Base-by-base conservation (phyloP, 2,888 invertebrate genomes). In the Diaperis boleti region DNA sequence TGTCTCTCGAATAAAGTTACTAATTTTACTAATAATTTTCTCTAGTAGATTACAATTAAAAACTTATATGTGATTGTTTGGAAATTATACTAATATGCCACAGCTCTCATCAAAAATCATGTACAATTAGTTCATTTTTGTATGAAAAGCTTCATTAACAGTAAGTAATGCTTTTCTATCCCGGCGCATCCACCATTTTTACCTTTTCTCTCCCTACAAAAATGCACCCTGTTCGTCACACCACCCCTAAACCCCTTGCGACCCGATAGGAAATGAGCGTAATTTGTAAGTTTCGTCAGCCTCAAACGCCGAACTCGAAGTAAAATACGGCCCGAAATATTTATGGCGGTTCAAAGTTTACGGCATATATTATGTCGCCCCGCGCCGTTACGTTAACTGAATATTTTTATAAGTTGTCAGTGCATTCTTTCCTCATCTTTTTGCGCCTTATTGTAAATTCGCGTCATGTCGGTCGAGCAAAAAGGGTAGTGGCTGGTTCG, bases 401-500 rank as follows among this genome's bases (percentile, higher is more conserved):
- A 71, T 71, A 69, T 68, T 67, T 71, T 68, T 67, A 66, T 66
- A 64, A 64, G 69, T 65, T 68, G 66, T 67, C 71, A 71, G 66
- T 67, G 64, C 62, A 72, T 70, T 69, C 69, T 70, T 68, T 62
- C 62, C 62, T 65, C 67, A 71, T 71, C 69, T 70, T 66, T 67
- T 68, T 64, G 31, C 57, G 67, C 69, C 72, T 73, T 66, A 69
- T 73, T 72, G 72, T 71, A 68, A 72, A 72, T 73, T 72, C 73
- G 65, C 66, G 61, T 69, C 73, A 66, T 69, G 72, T 65, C 65
- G 64, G 56, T 55, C 35, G 57, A 64, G 67, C 68, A 73, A 72
- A 73, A 73, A 73, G 69, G 69, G 66, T 62, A 63, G 61, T 33
- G 45, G 33, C 35, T 63, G 69, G 66, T 68, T 71, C 68, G 74